Base-by-base conservation (phyloP, 1,140 invertebrate genomes). In the Helicoverpa zea region DNA sequence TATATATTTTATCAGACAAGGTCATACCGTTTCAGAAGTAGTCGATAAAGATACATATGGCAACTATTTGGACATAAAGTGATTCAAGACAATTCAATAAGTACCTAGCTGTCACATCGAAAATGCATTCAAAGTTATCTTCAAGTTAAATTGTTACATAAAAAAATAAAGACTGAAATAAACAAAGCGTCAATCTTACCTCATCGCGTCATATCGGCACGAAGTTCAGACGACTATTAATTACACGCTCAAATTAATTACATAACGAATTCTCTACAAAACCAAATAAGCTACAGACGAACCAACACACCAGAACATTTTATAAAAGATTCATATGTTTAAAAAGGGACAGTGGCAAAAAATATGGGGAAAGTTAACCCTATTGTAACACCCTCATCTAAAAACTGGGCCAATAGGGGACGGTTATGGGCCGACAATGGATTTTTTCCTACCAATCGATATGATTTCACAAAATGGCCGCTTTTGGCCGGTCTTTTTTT, bases 401-500 rank as follows among this genome's bases (percentile, higher is more conserved):
- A 91, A 92, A 94, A 93, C 84, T 94, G 91, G 93, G 91, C 93
- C 92, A 94, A 94, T 94, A 79, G 92, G 91, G 85, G 89, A 90
- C 80, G 83, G 75, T 86, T 87, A 84, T 86, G 61, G 74, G 54
- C 58, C 81, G 75, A 92, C 92, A 93, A 93, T 90, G 85, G 91
- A 92, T 92, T 94, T 91, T 93, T 93, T 92, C 84, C 87, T 87
- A 88, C 93, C 93, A 94, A 94, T 94, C 92, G 89, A 93, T 94
- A 90, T 83, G 82, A 84, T 88, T 87, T 89, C 83, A 87, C 90
- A 93, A 94, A 89, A 94, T 94, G 93, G 93, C 90, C 81, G 89
- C 87, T 76, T 81, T 86, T 54, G 59, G 23, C 66, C 14, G 66
- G 63, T 74, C 47, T 3, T 79, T 79, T 82, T 77, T 76, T 76